Evolutionary conservation across 2,888 invertebrate genomes (phyloP).

Genomic region (Eupithecia abbreviata): DNA sequence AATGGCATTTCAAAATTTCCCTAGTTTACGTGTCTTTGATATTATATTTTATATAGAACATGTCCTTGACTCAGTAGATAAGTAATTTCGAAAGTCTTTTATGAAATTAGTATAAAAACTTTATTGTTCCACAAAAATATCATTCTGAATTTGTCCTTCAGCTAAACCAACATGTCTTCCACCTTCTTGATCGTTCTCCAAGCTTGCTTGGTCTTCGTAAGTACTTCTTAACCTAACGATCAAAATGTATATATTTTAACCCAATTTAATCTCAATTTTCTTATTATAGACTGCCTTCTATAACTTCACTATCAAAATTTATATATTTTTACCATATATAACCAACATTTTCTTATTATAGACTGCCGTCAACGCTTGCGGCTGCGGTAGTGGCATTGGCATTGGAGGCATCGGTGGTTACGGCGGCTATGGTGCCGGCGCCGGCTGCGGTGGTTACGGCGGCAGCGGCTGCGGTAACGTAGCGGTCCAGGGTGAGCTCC

Average conservation of each 20-base stretch:
- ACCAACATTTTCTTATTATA: not conserved
- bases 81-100: constrained; percentile 8
- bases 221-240: not conserved
- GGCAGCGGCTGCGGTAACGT: constrained; percentile 50
- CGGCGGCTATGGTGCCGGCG: constrained; percentile 27
- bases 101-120: constrained; percentile 19
- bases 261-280: not conserved
- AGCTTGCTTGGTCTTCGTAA: constrained; percentile 49
- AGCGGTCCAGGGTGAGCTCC: constrained; percentile 51
- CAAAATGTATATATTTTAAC: not conserved
- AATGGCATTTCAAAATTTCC: constrained; percentile 16
- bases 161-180: constrained; percentile 36
- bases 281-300: not conserved
- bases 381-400: constrained; percentile 26
- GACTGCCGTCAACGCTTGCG: constrained; percentile 10
- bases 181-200: constrained; percentile 30
- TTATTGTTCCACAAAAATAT: not conserved
- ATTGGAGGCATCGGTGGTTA: constrained; percentile 20
- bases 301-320: not conserved
- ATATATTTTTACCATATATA: not conserved
- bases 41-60: not conserved
- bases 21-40: constrained; percentile 8
- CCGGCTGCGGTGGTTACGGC: constrained; percentile 43
- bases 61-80: constrained; percentile 16
- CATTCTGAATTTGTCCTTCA: constrained; percentile 22